Base-by-base conservation (phyloP, 2,888 invertebrate species). In the Neuroscelio doddi region DNA sequence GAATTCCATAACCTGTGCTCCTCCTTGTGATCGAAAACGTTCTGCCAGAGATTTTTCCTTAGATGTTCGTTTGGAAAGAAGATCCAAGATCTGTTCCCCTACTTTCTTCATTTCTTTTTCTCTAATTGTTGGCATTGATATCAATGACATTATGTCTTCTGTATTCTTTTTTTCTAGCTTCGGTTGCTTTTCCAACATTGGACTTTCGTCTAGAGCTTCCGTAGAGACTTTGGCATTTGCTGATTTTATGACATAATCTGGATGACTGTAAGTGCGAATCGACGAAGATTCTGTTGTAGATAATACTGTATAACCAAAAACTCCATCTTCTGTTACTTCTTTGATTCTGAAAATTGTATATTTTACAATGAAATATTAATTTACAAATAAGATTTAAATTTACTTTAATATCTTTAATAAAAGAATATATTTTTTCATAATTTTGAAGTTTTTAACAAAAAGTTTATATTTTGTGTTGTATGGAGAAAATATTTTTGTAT, bases 21-120 rank as follows among this genome's bases (percentile, higher is more conserved):
- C 97, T 77, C 97, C 97, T 87, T 97, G 96, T 10, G 97, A 97
- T 77, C 95, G 92, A 83, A 98, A 98, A 75, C 96, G 91, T 85
- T 98, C 97, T 0, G 96, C 95, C n/a, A 98, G 86, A 0, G 95
- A 96, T 74, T 93, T 90, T 85, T 98, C 97, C 84, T 98, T 98
- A 0, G 97, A 97, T 0, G 97, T 97, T 5, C 97, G 97, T 83
- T 96, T 96, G 73, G 96, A 97, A 0, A 98, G 85, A 10, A 98
- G 86, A 78, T 96, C 96, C 75, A 96, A 87, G 53, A 98, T 98
- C 86, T 98, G 98, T 83, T 98, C 97, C 0, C 96, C 96, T 0
- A 97, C 91, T 85, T 96, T 92, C 84, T 97, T 97, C 67, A 92
- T 96, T 79, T 97, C 97, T 77, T 96, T 96, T 82, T 98, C 98